Conservation (phyloP, 2,113 vertebrate species). For the Falcunculus frontatus region DNA sequence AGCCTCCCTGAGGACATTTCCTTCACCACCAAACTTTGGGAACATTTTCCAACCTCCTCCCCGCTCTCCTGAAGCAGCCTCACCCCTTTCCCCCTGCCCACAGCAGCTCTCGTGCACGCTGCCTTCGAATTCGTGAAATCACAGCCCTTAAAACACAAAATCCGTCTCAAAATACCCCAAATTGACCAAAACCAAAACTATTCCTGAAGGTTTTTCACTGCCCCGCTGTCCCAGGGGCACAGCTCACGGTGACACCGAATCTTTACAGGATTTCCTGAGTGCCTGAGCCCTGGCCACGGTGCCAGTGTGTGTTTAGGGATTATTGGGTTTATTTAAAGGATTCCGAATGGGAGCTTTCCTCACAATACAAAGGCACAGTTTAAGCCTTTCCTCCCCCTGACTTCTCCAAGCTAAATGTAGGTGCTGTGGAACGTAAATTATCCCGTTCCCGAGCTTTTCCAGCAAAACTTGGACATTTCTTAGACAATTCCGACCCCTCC, state of each 20-base stretch:
- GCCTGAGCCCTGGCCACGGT: background rate
- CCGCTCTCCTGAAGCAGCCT: background rate
- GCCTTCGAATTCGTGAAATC: rapidly evolving
- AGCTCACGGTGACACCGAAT: background rate
- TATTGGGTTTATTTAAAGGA: background rate
- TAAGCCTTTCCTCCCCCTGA: background rate
- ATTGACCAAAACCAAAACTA: rapidly evolving
- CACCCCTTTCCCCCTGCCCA: background rate
- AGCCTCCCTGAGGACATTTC: background rate
- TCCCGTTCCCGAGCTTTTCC: background rate
- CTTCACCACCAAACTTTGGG: background rate
- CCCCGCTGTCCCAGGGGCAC: background rate
- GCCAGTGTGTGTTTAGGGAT: background rate
- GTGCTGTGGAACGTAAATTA: background rate
- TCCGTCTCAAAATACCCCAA: rapidly evolving
- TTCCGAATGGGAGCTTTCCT: background rate
- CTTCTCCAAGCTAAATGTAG: background rate
- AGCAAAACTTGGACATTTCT: background rate
- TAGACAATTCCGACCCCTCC: background rate
- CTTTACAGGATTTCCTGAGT: background rate
- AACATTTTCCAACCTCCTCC: background rate
- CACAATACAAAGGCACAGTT: background rate
- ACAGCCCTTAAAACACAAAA: background rate
- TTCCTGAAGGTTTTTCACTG: too few relatives aligned
- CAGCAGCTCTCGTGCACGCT: background rate